Evolutionary conservation across 2,797 vertebrate genomes (phyloP), one percentile per base, ranked within the genome.

Genomic region (Glossophaga mutica): DNA sequence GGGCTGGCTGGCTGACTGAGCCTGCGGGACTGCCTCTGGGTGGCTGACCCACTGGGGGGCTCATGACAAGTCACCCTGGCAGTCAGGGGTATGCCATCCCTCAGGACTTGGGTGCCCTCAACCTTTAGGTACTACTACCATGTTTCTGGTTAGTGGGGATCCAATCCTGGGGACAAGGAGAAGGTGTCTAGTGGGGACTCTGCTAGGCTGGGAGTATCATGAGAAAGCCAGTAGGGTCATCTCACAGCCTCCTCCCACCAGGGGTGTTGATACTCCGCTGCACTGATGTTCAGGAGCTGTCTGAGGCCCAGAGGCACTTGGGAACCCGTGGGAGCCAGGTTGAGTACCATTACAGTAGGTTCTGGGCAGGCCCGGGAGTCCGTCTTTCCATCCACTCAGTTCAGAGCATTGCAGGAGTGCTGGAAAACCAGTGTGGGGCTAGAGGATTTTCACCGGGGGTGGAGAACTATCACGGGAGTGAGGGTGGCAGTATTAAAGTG

Each of bases 231-330:
- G 42, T 12, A 37, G 34, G 32, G 19, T 39, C n/a, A 62, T n/a
- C 65, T 71, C 65, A n/a, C 50, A 42, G 74, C 26, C 37, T 74
- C 88, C 32, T 90, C 26, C 32, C 0, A 0, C 97, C 9, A 99
- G 99, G 98, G n/a, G 90, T 99, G 96, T 98, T 99, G 77, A 98
- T 96, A 3, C 98, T 99, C 68, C 99, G 99, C 46, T 99, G 99
- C 0, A 98, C 98, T 11, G 99, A 99, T 96, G 99, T 99, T 0
- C 97, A 98, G 96, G 99, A 99, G 97, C 99, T 98, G 0, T 99
- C 99, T 29, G 99, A 99, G 97, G 99, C 98, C 97, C 99, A 99
- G 99, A 98, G 99, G 57, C 98, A 99, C 95, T 85, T 98, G 0
- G 93, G 98, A 0, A 98, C 98, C 26, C 98, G 98, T 39, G 98